These are phyloP conservation scores for Neolamprologus devosi DNA, from an alignment of 2,113 vertebrate genomes.

Conservation along the genomic window DNA sequence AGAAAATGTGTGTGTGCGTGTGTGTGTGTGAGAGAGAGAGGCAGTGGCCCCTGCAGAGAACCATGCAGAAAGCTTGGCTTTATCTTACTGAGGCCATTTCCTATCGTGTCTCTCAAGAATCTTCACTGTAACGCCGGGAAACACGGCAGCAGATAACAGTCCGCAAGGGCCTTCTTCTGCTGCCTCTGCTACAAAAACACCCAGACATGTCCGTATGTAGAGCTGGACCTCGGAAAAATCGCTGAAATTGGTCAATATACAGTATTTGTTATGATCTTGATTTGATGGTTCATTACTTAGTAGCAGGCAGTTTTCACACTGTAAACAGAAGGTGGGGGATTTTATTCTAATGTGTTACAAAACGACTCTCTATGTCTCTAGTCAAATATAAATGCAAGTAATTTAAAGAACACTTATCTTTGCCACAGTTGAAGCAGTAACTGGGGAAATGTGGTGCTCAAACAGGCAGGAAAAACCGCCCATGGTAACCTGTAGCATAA, in stretches of 20 bases:
- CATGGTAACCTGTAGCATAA: not conserved
- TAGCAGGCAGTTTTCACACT: not conserved
- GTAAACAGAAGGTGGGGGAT: not conserved
- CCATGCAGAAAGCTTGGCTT: constrained; percentile 46
- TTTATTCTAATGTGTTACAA: not conserved
- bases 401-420: not conserved
- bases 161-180: constrained; percentile 13
- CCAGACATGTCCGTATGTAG: not conserved
- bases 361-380: not conserved
- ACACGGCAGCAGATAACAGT: constrained; percentile 38
- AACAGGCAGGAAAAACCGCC: constrained; percentile 25
- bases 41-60: constrained; percentile 51
- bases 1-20: not conserved
- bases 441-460: constrained; percentile 3
- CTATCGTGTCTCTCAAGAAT: constrained; percentile 41
- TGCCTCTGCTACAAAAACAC: not conserved
- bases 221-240: not conserved
- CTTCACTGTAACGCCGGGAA: constrained; percentile 11
- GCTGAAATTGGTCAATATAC: not conserved
- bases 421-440: constrained; percentile 59
- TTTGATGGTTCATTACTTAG: not conserved
- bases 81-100: constrained; percentile 58
- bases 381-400: not conserved
- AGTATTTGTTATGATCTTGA: not conserved
- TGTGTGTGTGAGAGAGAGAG: not conserved